A percentile compares a stretch with the other conserved stretches of the same genome.
phyloP scores from a whole-genome alignment of 2,888 invertebrate species.

The Phoronis australis region DNA sequence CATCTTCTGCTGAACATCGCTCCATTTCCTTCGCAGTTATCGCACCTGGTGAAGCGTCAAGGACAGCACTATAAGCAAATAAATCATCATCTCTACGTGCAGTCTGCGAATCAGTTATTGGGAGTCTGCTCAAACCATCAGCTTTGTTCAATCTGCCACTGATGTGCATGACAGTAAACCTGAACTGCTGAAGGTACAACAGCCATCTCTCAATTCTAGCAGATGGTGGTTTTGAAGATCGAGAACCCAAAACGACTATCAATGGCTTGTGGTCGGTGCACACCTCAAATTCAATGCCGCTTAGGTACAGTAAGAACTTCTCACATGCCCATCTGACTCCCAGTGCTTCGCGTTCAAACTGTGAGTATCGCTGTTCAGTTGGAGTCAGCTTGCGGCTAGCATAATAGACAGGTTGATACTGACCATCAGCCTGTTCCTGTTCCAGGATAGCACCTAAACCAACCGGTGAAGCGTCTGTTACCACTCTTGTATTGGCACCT shows the following conservation, averaged over 20 bases:
- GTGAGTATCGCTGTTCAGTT: slow-evolving; percentile 15
- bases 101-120: too few relatives aligned
- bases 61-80: neutral
- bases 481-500: too few relatives aligned
- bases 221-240: slow-evolving; percentile 23
- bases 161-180: slow-evolving; percentile 12
- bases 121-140: too few relatives aligned
- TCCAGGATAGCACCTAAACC: slow-evolving; percentile 16
- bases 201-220: slow-evolving; percentile 28
- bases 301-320: slow-evolving; percentile 23
- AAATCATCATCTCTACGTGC: too few relatives aligned
- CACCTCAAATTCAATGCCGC: slow-evolving; percentile 20
- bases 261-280: slow-evolving; percentile 31
- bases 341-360: slow-evolving; percentile 21
- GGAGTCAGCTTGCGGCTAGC: slow-evolving; percentile 12
- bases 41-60: neutral
- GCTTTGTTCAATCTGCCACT: slow-evolving; percentile 9
- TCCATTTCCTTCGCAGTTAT: slow-evolving; percentile 13
- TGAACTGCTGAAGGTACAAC: slow-evolving; percentile 18
- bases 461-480: slow-evolving; percentile 14
- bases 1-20: slow-evolving; percentile 3
- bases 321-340: slow-evolving; percentile 25
- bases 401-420: slow-evolving; percentile 12
- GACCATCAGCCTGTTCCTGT: slow-evolving; percentile 10
- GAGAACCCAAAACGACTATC: slow-evolving; percentile 19